phyloP scores from a whole-genome alignment of 2,888 invertebrate species.

The Sabatieria punctata region DNA sequence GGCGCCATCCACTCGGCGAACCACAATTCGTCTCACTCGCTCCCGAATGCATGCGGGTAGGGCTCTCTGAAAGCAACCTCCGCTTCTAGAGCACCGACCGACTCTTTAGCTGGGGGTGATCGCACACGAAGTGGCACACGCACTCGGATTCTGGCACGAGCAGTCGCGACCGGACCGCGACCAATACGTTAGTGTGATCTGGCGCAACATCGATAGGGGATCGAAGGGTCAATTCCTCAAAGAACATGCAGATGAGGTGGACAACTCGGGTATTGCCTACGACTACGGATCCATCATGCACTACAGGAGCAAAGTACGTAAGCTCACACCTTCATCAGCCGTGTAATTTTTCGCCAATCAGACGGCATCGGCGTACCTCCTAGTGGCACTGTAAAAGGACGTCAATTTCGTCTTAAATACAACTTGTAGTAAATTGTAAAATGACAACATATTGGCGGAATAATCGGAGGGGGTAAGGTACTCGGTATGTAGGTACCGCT shows the following conservation, averaged over 20 bases:
- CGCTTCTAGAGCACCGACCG: not conserved
- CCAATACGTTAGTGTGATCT: conserved; percentile 20
- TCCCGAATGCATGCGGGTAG: conserved; percentile 28
- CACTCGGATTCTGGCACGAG: conserved; percentile 32
- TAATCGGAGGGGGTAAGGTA: too few relatives aligned
- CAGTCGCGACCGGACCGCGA: conserved; percentile 28
- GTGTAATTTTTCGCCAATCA: too few relatives aligned
- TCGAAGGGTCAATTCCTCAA: conserved; percentile 31
- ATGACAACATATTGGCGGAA: too few relatives aligned
- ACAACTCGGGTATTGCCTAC: conserved; percentile 28
- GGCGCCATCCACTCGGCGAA: conserved; percentile 28
- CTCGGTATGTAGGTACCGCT: too few relatives aligned
- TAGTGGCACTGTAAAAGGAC: too few relatives aligned
- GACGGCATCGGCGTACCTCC: too few relatives aligned
- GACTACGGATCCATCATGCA: conserved; percentile 32
- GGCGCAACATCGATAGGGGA: conserved; percentile 13
- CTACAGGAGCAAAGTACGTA: conserved; percentile 18
- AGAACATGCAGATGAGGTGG: conserved; percentile 29
- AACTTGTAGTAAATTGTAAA: too few relatives aligned
- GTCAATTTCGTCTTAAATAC: too few relatives aligned
- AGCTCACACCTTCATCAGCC: too few relatives aligned
- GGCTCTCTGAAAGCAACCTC: conserved; percentile 2
- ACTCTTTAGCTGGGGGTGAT: conserved; percentile 31
- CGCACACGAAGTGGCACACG: conserved; percentile 32
- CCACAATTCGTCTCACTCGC: conserved; percentile 31